phyloP scores from a whole-genome alignment of 2,113 vertebrate genomes.

The Geothlypis trichas region DNA sequence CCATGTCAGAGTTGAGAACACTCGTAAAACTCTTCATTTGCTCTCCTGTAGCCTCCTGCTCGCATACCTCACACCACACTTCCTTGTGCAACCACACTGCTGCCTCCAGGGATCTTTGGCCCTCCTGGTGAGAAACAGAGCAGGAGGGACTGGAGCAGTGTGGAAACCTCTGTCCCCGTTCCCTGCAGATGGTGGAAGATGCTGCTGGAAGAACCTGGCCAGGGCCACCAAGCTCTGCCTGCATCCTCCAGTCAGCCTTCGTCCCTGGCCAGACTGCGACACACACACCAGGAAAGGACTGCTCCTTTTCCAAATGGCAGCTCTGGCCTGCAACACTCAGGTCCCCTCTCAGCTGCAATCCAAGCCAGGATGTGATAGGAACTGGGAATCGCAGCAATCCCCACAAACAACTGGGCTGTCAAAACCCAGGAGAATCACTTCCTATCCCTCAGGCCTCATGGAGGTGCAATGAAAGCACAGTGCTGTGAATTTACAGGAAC shows the following conservation, averaged over 20 bases:
- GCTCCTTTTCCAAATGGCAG: background rate
- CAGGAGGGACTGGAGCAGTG: rapidly evolving
- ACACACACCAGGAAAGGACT: background rate
- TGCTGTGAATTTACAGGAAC: background rate
- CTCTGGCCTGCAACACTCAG: background rate
- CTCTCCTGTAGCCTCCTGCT: background rate
- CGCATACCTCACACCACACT: background rate
- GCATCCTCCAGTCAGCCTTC: background rate
- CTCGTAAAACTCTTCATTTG: background rate
- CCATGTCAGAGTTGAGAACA: background rate
- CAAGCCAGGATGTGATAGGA: background rate
- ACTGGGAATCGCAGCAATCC: background rate
- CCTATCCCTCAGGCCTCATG: rapidly evolving
- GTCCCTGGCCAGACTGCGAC: background rate
- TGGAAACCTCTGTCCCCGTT: background rate
- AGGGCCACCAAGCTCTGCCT: background rate
- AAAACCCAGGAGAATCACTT: background rate
- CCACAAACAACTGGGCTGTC: background rate
- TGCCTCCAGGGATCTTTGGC: background rate
- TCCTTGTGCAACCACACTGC: background rate
- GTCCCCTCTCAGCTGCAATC: background rate
- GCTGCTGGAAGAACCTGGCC: background rate
- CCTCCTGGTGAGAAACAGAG: background rate
- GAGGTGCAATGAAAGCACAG: background rate
- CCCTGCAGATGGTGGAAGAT: background rate